Base-by-base conservation (phyloP, 64 coral and sea anemone genomes). In the Stichodactyla mertensii region DNA sequence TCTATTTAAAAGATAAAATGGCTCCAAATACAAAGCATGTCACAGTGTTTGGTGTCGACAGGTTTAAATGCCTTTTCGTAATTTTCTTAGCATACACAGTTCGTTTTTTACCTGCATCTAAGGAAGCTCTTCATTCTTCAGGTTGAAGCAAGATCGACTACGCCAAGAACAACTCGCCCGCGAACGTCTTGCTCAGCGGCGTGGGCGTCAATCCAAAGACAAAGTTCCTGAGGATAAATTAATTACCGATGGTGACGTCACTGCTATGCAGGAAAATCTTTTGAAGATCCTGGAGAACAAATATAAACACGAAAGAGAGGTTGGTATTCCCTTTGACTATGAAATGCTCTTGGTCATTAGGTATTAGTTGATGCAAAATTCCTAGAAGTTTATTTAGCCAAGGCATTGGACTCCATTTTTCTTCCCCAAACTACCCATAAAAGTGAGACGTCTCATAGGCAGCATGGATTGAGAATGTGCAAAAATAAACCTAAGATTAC, bases 181-280 rank as follows among this genome's bases (percentile, higher is more conserved):
- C n/a, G 94, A 96, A 71, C 91, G 94, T 61, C 94, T 96, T 53
- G 94, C 88, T 55, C 88, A 85, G 64, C 86, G 88, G 84, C 94
- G 94, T 57, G 87, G 45, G 16, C 88, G 61, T 61, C 80, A 87
- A 85, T 93, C 87, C 10, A 82, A 86, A 4, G 77, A 88, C 20
- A 54, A 74, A 52, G 80, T 87, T 11, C 55, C 88, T 23, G 94
- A 93, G 60, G 85, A 89, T 4, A 96, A 93, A 51, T 61, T 96
- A 16, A 85, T 96, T 16, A 93, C 94, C 53, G 94, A 96, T 53
- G 94, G 94, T 45, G 91, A 93, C 84, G 15, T 96, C 7, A 80
- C 82, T 58, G 87, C 86, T 4, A 51, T 96, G 74, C 94, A 96
- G 52, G 94, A 93, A 71, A 89, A 90, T 64, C 78, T 90, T 16